Base-by-base conservation (phyloP, 2,797 vertebrate species). In the Pseudochromis fuscus region DNA sequence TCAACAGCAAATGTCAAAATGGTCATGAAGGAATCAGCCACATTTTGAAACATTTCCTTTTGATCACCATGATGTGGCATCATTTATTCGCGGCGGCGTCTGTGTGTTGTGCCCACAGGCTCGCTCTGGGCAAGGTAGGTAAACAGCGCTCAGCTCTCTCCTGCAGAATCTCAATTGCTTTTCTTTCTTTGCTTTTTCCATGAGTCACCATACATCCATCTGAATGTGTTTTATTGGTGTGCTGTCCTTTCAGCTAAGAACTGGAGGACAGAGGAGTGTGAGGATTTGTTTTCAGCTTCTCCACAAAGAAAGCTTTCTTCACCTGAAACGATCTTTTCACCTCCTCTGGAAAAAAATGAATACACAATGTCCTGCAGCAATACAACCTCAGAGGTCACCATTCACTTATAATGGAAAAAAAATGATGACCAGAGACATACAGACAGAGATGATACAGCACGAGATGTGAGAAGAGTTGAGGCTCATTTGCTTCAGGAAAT, bases 151-250 rank as follows among this genome's bases (percentile, higher is more conserved):
- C 19, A 27, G 65, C 63, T 79, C 51, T 77, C 58, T 24, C 24
- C 53, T 60, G 70, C 75, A 81, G 78, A 88, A 85, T 83, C 61
- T 81, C 77, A 87, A 84, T 87, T 44, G 45, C 67, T 74, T 84
- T 68, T 60, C 55, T 60, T 69, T 60, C 38, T 65, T 62, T 66
- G 49, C 49, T 78, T 73, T 73, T 25, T 71, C 61, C 28, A 19
- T 52, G 50, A 82, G 27, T 83, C 85, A 76, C 69, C 15, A 50
- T 50, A 48, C 25, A 67, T 85, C 76, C 71, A 4, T 50, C 55
- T n/a, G 4, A 77, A 59, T 30, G 64, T 59, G 60, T 66, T 83
- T 83, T 67, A 70, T 78, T 74, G 67, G 38, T 38, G 10, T 13
- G 19, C 37, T 45, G 56, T 72, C 13, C 25, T 74, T 44, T 75